A percentile compares a stretch with the other conserved stretches of the same genome.
phyloP scores from a whole-genome alignment of 2,113 vertebrate genomes.

The Pithys albifrons region DNA sequence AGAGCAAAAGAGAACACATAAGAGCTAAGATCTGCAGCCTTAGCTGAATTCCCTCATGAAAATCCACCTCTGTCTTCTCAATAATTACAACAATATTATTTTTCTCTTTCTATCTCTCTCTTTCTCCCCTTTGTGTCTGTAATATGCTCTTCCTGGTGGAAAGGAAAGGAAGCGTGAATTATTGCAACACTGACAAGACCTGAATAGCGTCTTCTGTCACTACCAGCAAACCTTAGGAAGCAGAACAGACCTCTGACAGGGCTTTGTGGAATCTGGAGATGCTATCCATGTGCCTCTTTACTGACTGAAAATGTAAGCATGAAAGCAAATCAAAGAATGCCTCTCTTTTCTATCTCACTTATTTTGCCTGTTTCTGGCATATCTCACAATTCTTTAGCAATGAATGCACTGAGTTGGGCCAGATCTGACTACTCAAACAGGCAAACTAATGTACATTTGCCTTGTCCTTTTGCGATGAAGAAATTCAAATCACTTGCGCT shows the following conservation, averaged over 20 bases:
- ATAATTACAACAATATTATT: neutral
- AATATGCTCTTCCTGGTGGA: neutral
- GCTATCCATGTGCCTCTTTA: neutral
- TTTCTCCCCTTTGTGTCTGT: neutral
- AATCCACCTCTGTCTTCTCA: neutral
- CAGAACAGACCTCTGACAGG: neutral
- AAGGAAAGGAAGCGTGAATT: neutral
- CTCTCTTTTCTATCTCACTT: neutral
- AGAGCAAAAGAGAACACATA: neutral
- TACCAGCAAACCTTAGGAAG: neutral
- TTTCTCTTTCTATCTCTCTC: neutral
- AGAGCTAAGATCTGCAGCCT: neutral
- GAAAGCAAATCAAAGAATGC: neutral
- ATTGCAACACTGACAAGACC: neutral
- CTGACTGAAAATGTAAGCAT: neutral
- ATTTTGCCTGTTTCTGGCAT: neutral
- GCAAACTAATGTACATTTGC: neutral
- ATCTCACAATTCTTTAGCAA: neutral
- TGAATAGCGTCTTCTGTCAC: neutral
- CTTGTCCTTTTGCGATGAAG: neutral
- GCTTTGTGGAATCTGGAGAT: neutral
- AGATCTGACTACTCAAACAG: neutral
- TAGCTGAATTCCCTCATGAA: neutral
- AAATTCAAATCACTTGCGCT: neutral
- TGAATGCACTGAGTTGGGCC: neutral